Evolutionary conservation across 2,888 invertebrate species (phyloP).

Genomic region (Diarsia brunnea): DNA sequence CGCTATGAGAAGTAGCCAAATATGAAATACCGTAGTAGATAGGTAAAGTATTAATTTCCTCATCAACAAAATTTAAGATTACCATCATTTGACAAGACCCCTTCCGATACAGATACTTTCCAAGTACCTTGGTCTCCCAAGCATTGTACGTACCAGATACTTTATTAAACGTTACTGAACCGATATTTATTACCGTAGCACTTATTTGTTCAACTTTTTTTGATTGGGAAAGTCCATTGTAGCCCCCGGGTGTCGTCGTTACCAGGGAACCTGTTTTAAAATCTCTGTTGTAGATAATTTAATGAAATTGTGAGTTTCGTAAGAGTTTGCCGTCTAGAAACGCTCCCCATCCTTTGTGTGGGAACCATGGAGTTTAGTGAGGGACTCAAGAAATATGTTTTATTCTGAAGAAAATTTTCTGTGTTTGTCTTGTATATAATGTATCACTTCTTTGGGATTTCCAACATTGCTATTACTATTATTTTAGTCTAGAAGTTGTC

Average conservation of each 20-base stretch:
- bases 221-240: slow-evolving; percentile 67
- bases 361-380: slow-evolving; percentile 61
- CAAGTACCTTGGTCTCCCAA: slow-evolving; percentile 1
- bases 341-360: slow-evolving; percentile 57
- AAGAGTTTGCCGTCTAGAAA: slow-evolving; percentile 64
- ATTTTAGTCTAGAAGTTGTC: background rate
- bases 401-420: background rate
- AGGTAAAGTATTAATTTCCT: background rate
- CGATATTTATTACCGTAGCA: slow-evolving; percentile 44
- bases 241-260: slow-evolving; percentile 71
- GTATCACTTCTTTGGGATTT: background rate
- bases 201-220: slow-evolving; percentile 69
- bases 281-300: slow-evolving; percentile 72
- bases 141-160: slow-evolving; percentile 28
- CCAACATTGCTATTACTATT: background rate
- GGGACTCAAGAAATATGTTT: slow-evolving; percentile 15
- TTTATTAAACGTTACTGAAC: slow-evolving; percentile 31
- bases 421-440: background rate
- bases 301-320: slow-evolving; percentile 79
- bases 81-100: background rate
- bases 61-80: slow-evolving; percentile 8
- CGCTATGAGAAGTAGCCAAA: background rate
- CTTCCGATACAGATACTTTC: slow-evolving; percentile 10
- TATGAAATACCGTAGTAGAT: background rate
- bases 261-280: slow-evolving; percentile 72